Conservation (phyloP, 2,113 vertebrate genomes). For the Serinus canaria region DNA sequence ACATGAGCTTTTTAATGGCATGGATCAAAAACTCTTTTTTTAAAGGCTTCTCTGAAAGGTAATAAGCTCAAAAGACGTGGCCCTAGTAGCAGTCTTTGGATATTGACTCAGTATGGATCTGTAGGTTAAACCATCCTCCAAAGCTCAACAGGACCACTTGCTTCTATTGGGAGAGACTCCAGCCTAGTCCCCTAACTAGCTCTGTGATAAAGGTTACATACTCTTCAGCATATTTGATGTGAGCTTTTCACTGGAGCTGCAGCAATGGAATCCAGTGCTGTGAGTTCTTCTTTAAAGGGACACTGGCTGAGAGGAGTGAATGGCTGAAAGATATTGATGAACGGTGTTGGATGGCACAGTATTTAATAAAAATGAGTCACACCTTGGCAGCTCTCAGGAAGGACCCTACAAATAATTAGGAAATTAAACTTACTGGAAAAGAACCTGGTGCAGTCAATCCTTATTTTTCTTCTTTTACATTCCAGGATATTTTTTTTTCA, state of each 20-base stretch:
- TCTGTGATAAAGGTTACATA: neutral
- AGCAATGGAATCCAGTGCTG: slow-evolving; percentile 4
- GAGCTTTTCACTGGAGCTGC: slow-evolving; percentile 14
- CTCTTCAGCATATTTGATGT: slow-evolving; percentile 15
- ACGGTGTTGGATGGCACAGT: neutral
- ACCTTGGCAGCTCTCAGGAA: slow-evolving; percentile 33
- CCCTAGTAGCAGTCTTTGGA: neutral
- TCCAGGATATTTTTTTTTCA: neutral
- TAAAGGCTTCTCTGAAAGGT: neutral
- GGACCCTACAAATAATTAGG: slow-evolving; percentile 44
- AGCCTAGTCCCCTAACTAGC: neutral
- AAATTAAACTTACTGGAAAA: slow-evolving; percentile 62
- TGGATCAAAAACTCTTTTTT: neutral
- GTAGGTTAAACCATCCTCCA: neutral
- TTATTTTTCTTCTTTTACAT: neutral
- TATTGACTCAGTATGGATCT: neutral
- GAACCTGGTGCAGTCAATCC: neutral
- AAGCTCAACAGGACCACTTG: slow-evolving; percentile 13
- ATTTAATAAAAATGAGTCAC: slow-evolving; percentile 54
- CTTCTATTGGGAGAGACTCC: neutral
- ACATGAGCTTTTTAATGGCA: neutral
- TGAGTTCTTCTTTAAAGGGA: slow-evolving; percentile 40
- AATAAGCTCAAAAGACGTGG: neutral
- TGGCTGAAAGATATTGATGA: slow-evolving; percentile 58
- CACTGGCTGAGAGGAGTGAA: slow-evolving; percentile 32